phyloP scores from a whole-genome alignment of 2,797 vertebrate genomes.

The Manis pentadactyla region DNA sequence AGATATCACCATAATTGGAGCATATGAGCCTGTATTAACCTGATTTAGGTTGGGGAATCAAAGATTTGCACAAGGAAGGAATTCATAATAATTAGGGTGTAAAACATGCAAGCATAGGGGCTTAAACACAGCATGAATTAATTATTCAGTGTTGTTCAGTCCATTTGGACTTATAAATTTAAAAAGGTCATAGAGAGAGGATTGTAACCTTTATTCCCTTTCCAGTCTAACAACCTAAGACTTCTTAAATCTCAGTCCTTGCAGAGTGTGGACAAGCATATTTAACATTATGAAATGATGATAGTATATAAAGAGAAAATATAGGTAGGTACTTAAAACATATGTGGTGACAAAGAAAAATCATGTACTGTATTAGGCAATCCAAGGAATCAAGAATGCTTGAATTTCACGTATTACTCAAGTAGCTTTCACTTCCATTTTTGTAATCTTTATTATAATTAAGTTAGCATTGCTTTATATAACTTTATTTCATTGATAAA shows the following conservation, averaged over 20 bases:
- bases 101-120: conserved; percentile 75
- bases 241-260: conserved; percentile 55
- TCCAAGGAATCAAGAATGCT: not conserved
- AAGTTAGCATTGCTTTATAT: not conserved
- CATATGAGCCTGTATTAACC: conserved; percentile 80
- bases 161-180: conserved; percentile 82
- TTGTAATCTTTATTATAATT: not conserved
- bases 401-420: not conserved
- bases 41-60: conserved; percentile 79
- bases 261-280: not conserved
- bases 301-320: conserved; percentile 18
- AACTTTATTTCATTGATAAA: not conserved
- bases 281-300: conserved; percentile 46
- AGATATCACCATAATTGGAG: conserved; percentile 73
- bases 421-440: not conserved
- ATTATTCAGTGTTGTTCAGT: conserved; percentile 83
- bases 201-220: conserved; percentile 73
- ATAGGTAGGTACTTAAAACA: not conserved
- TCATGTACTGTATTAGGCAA: not conserved
- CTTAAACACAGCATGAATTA: conserved; percentile 82
- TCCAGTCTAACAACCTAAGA: conserved; percentile 55
- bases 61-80: conserved; percentile 79
- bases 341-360: not conserved
- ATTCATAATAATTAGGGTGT: conserved; percentile 83
- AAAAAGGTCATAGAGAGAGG: conserved; percentile 77